Conservation (phyloP, 2,113 vertebrate genomes). For the Sinosuthora webbiana region DNA sequence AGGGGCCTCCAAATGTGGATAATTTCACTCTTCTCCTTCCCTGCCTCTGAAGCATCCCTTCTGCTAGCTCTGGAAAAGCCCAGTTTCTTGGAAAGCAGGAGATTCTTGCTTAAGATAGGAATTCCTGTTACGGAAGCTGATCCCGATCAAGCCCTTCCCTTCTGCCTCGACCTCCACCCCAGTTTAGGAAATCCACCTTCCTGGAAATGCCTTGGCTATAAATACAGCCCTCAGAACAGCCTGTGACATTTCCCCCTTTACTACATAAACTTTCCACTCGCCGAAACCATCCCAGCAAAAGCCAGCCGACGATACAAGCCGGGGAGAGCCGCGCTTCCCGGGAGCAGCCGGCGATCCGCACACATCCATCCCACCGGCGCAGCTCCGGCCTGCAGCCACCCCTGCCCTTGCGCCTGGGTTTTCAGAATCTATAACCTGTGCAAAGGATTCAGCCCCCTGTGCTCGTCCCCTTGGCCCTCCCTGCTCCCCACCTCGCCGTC, state of each 20-base stretch:
- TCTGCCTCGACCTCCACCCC: constrained; percentile 17
- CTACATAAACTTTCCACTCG: neutral
- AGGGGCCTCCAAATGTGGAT: constrained; percentile 43
- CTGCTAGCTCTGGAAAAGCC: constrained; percentile 25
- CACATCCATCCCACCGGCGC: fast-evolving
- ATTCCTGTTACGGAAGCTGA: constrained; percentile 42
- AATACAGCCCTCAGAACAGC: neutral
- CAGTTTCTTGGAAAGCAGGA: constrained; percentile 63
- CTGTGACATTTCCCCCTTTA: neutral
- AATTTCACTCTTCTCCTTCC: neutral
- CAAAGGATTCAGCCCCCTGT: neutral
- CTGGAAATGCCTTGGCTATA: constrained; percentile 23
- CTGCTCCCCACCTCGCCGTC: neutral
- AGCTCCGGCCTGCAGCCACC: fast-evolving
- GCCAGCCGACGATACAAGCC: fast-evolving
- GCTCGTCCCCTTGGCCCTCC: neutral
- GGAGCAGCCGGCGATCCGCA: fast-evolving
- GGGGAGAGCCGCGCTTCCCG: fast-evolving
- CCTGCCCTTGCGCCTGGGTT: fast-evolving
- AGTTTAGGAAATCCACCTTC: constrained; percentile 49
- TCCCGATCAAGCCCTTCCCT: constrained; percentile 15
- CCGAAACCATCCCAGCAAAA: neutral
- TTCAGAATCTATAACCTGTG: fast-evolving
- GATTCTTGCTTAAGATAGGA: neutral
- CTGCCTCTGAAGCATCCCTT: constrained; percentile 9